Percentiles rank a stretch among this genome's conserved stretches.
Evolutionary conservation across 2,888 invertebrate genomes (phyloP).

Genomic region (Silvanus unidentatus): DNA sequence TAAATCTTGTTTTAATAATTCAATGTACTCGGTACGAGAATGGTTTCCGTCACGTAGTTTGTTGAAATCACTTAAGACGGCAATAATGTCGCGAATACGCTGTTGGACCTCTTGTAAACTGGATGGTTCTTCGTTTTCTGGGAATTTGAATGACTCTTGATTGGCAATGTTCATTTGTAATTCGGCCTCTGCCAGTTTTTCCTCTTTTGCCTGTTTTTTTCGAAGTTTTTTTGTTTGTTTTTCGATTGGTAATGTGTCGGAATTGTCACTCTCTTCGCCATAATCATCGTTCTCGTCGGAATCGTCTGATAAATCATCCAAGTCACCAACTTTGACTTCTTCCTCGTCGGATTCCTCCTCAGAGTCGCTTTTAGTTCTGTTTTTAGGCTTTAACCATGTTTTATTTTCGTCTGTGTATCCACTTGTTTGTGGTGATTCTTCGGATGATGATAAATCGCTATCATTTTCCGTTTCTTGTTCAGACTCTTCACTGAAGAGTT

Average conservation of each 20-base stretch:
- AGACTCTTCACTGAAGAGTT: slow-evolving; percentile 16
- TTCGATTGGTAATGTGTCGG: slow-evolving; percentile 79
- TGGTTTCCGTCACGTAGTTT: slow-evolving; percentile 62
- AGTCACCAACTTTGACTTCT: slow-evolving; percentile 18
- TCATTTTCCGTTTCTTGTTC: slow-evolving; percentile 20
- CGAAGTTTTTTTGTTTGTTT: slow-evolving; percentile 72
- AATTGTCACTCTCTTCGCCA: slow-evolving; percentile 49
- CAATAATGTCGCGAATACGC: slow-evolving; percentile 78
- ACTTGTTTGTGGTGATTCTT: slow-evolving; percentile 26
- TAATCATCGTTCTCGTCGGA: slow-evolving; percentile 36
- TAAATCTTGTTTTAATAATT: slow-evolving; percentile 74
- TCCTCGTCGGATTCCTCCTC: slow-evolving; percentile 32
- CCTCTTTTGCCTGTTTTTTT: slow-evolving; percentile 62
- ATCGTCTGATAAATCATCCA: slow-evolving; percentile 38
- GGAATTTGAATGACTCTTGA: slow-evolving; percentile 73
- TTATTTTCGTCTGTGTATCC: slow-evolving; percentile 69
- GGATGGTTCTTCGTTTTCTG: slow-evolving; percentile 63
- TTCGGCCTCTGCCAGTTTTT: slow-evolving; percentile 75
- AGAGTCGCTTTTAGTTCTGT: slow-evolving; percentile 32
- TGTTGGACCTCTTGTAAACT: slow-evolving; percentile 81
- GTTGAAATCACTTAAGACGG: slow-evolving; percentile 75
- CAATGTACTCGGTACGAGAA: slow-evolving; percentile 75
- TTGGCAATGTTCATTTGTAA: slow-evolving; percentile 72
- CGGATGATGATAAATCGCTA: slow-evolving; percentile 34
- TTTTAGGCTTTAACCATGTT: slow-evolving; percentile 62